A percentile compares a stretch with the other conserved stretches of the same genome.
These are phyloP conservation scores for Sebastes schlegelii DNA, from an alignment of 2,113 vertebrate genomes.

Conservation along the genomic window DNA sequence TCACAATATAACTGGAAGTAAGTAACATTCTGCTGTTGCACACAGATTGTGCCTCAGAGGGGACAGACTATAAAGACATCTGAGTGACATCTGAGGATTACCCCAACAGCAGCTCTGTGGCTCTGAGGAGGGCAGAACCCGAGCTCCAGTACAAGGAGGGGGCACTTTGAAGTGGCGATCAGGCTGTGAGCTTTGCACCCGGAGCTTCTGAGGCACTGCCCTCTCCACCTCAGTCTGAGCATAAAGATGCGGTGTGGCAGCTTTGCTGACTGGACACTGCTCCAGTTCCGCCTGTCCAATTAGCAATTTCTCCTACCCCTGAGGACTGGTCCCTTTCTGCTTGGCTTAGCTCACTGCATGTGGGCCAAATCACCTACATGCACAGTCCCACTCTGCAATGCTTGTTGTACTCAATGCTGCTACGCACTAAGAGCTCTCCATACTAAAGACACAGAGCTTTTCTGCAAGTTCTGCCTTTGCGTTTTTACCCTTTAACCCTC, in stretches of 20 bases:
- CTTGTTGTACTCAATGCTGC: constrained; percentile 10
- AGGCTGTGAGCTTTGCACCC: constrained; percentile 68
- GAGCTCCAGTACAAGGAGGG: constrained; percentile 39
- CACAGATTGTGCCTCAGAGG: constrained; percentile 33
- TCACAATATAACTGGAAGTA: constrained; percentile 28
- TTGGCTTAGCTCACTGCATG: constrained; percentile 66
- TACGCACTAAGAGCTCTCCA: not conserved
- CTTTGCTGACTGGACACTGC: constrained; percentile 79
- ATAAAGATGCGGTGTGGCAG: constrained; percentile 68
- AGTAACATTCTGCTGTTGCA: constrained; percentile 33
- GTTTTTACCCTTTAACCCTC: not conserved
- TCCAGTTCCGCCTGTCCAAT: constrained; percentile 78
- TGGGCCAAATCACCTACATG: constrained; percentile 69
- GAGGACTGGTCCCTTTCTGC: constrained; percentile 71
- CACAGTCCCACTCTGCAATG: constrained; percentile 33
- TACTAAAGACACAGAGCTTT: not conserved
- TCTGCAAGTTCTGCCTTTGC: constrained; percentile 3
- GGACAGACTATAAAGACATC: constrained; percentile 42
- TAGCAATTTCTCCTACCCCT: constrained; percentile 66
- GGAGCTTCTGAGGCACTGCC: constrained; percentile 57
- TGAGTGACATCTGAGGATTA: constrained; percentile 62
- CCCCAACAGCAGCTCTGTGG: constrained; percentile 50
- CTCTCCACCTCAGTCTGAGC: constrained; percentile 62
- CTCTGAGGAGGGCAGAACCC: constrained; percentile 46
- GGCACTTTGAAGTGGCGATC: constrained; percentile 63